Evolutionary conservation across 2,113 vertebrate species (phyloP).

Genomic region (Marmota flaviventris): DNA sequence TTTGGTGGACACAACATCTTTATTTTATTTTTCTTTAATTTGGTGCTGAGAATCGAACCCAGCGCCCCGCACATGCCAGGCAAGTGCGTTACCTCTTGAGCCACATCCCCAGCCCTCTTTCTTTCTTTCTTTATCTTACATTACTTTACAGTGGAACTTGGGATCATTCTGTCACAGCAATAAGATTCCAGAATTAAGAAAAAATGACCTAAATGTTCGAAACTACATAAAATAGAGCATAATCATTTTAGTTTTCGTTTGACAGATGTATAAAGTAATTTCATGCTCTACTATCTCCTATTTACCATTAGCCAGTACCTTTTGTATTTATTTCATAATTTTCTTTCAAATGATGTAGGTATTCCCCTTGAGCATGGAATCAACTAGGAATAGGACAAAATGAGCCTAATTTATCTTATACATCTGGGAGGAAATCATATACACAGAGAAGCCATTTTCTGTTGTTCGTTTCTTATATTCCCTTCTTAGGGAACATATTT

Average conservation of each 20-base stretch:
- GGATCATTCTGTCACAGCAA: constrained; percentile 76
- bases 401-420: not conserved
- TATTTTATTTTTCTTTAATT: no score
- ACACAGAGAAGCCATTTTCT: not conserved
- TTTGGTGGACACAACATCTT: no score
- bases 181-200: constrained; percentile 75
- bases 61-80: no score
- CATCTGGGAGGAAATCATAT: not conserved
- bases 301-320: constrained; percentile 52
- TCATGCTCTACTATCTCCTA: constrained; percentile 75
- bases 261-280: constrained; percentile 85
- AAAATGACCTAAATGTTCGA: constrained; percentile 76
- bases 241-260: constrained; percentile 81
- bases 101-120: no score
- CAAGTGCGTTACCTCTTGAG: no score
- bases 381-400: not conserved
- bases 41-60: no score
- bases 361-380: not conserved
- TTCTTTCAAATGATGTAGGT: constrained; percentile 54
- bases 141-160: constrained; percentile 73
- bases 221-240: constrained; percentile 80
- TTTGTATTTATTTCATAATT: constrained; percentile 63
- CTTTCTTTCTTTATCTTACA: constrained; percentile 47
- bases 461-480: not conserved
- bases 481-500: not conserved